Base-by-base conservation (phyloP, 2,888 invertebrate species). In the Sesia apiformis region DNA sequence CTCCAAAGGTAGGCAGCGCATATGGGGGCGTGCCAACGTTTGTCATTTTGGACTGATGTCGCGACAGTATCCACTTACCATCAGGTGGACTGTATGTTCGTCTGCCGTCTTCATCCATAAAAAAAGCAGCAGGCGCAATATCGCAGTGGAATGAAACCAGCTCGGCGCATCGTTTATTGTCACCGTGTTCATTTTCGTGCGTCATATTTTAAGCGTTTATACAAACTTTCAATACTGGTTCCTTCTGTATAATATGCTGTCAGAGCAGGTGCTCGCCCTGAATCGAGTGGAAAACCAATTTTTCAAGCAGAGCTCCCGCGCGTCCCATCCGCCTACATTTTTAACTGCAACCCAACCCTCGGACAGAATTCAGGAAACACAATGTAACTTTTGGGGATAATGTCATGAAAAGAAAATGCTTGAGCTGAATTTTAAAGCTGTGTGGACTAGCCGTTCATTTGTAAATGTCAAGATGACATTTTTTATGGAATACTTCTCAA, bases 301-400 rank as follows among this genome's bases (percentile, higher is more conserved):
- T 60, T 60, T 53, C 39, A 57, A 39, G 38, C 57, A 59, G 60
- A 53, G 52, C 56, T 61, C 67, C 66, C 67, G 52, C 39, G 57
- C 54, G 66, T 54, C 55, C 63, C 58, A 68, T 72, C 66, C 64
- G 60, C 67, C 64, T 72, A 67, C 67, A 74, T 72, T 69, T 72
- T 72, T 72, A 70, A 71, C n/a, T 66, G 63, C 62, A 63, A 60
- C 58, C 65, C 63, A 64, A 69, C 70, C 70, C 63, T 67, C 63
- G 60, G 56, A 60, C 55, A 51, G 57, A 61, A 60, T 60, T 60
- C 61, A 61, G 63, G 62, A 60, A 60, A 57, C 60, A 61, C n/a
- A 46, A 46, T 46, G 46, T 46, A 46, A 46, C 64, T 62, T 62
- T 51, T 38, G 64, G 61, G 64, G 60, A 63, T 63, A 60, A 62